phyloP scores from a whole-genome alignment of 2,113 vertebrate genomes.

The Nipponia nippon region DNA sequence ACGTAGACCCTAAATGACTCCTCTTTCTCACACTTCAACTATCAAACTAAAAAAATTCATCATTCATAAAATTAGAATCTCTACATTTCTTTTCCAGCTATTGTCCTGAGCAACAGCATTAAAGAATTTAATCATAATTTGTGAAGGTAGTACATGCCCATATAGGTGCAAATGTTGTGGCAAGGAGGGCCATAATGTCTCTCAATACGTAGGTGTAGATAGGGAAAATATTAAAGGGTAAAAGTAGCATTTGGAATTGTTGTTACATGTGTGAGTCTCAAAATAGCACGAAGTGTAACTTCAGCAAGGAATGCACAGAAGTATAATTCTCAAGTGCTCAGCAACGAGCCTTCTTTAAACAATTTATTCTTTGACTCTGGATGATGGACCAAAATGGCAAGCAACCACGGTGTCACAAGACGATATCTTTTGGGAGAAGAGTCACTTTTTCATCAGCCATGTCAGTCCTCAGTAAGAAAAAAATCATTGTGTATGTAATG shows the following conservation, averaged over 20 bases:
- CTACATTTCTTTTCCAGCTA: neutral
- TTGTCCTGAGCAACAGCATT: neutral
- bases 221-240: neutral
- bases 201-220: too few species aligned
- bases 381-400: neutral
- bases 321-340: neutral
- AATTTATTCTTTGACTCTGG: neutral
- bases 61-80: neutral
- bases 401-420: neutral
- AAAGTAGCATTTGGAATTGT: neutral
- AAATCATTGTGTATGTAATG: neutral
- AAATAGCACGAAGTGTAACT: neutral
- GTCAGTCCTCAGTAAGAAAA: neutral
- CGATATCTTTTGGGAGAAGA: neutral
- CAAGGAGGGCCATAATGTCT: neutral
- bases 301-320: neutral
- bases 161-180: neutral
- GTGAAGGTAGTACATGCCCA: neutral
- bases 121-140: neutral
- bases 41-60: neutral
- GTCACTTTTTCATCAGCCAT: neutral
- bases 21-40: neutral
- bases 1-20: neutral
- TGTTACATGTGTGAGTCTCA: neutral
- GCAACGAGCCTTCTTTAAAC: neutral